phyloP scores from a whole-genome alignment of 2,888 invertebrate species.

The Hipparchia semele region DNA sequence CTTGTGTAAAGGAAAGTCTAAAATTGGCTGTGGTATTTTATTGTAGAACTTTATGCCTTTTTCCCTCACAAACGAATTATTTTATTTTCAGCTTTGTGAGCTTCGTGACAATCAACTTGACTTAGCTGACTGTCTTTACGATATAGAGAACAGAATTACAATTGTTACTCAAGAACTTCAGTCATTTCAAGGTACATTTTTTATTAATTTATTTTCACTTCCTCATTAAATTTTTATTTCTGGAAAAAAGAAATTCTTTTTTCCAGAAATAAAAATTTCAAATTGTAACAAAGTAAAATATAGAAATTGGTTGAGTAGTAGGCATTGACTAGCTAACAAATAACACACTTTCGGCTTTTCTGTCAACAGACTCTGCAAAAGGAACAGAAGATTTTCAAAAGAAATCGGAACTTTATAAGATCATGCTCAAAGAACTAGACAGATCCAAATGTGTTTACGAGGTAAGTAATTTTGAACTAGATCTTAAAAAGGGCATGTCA shows the following conservation, averaged over 20 bases:
- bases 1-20: too few species aligned
- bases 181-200: constrained; percentile 33
- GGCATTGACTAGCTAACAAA: too few species aligned
- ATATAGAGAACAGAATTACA: constrained; percentile 76
- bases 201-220: background rate
- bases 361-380: background rate
- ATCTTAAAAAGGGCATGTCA: background rate
- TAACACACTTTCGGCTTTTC: background rate
- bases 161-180: constrained; percentile 58
- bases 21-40: too few species aligned
- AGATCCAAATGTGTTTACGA: constrained; percentile 84
- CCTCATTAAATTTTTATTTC: too few species aligned
- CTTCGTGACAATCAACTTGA: constrained; percentile 86
- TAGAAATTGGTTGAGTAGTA: too few species aligned
- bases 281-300: background rate
- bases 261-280: background rate
- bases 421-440: constrained; percentile 79
- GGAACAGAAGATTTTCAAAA: constrained; percentile 51
- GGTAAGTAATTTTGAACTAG: constrained; percentile 50
- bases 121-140: constrained; percentile 84
- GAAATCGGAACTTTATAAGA: constrained; percentile 57
- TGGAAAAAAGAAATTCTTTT: too few species aligned
- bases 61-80: background rate
- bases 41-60: too few species aligned
- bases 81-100: constrained; percentile 65